Evolutionary conservation across 2,113 vertebrate genomes (phyloP).

Genomic region (Mystacornis crossleyi): DNA sequence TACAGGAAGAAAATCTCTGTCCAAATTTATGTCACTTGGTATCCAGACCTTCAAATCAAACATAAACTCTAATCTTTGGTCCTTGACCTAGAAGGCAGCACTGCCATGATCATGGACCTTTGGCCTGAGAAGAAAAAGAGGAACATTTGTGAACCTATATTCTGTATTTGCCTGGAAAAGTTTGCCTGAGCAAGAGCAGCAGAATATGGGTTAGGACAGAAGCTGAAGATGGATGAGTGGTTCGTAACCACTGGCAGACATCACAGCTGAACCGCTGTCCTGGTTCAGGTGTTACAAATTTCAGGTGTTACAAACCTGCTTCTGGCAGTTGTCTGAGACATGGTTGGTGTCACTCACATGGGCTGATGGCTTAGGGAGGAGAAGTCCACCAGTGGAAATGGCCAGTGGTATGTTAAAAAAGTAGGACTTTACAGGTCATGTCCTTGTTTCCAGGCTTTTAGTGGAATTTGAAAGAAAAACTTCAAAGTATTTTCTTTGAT

Average conservation of each 20-base stretch:
- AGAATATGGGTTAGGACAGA: background rate
- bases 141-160: background rate
- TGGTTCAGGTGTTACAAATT: background rate
- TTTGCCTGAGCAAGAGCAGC: background rate
- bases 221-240: background rate
- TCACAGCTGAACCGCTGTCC: background rate
- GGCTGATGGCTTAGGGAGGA: background rate
- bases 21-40: background rate
- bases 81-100: background rate
- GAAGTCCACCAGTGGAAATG: background rate
- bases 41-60: background rate
- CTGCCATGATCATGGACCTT: background rate
- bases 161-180: background rate
- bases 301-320: background rate
- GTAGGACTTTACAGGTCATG: background rate
- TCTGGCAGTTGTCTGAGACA: background rate
- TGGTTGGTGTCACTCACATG: background rate
- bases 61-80: background rate
- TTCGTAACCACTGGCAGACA: background rate
- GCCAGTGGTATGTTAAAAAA: background rate
- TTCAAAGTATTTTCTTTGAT: slow-evolving; percentile 36
- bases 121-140: background rate
- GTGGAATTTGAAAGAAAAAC: background rate
- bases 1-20: background rate
- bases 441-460: background rate